Percentiles rank a stretch among this genome's conserved stretches.
These are phyloP conservation scores for Subanguina moxae DNA, from an alignment of 1,140 invertebrate species.

Conservation along the genomic window DNA sequence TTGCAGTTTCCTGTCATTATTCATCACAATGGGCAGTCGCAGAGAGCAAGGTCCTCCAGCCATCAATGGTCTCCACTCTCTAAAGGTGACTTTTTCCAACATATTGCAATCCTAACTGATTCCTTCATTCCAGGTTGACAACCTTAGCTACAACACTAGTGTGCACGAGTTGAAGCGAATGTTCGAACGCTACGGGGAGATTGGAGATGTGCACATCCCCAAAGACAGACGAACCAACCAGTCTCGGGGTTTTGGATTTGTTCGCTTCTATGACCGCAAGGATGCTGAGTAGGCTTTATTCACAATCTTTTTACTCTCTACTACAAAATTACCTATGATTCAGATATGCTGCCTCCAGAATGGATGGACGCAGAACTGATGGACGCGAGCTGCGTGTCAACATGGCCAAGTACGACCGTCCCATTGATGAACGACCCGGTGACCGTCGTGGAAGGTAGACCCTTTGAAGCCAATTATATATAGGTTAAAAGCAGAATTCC, in stretches of 20 bases:
- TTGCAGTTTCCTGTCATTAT: too few species aligned
- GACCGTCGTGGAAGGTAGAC: slow-evolving; percentile 14
- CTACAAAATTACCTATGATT: background rate
- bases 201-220: slow-evolving; percentile 38
- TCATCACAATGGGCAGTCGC: slow-evolving; percentile 2
- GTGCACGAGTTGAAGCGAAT: slow-evolving; percentile 32
- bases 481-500: background rate
- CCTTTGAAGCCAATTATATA: background rate
- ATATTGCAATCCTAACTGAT: background rate
- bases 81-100: slow-evolving; percentile 19
- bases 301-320: background rate
- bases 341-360: slow-evolving; percentile 26
- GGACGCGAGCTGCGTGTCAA: slow-evolving; percentile 31
- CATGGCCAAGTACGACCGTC: slow-evolving; percentile 36
- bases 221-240: slow-evolving; percentile 27
- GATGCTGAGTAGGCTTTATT: slow-evolving; percentile 20
- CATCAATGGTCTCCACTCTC: slow-evolving; percentile 26
- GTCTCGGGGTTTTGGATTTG: slow-evolving; percentile 33
- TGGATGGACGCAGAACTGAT: slow-evolving; percentile 22
- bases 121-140: slow-evolving; percentile 21
- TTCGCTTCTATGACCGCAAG: slow-evolving; percentile 27
- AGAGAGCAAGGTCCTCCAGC: slow-evolving; percentile 8
- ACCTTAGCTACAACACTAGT: slow-evolving; percentile 25
- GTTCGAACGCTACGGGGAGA: slow-evolving; percentile 41
- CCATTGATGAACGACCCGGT: slow-evolving; percentile 28